Conservation (phyloP, 2,113 vertebrate genomes). For the Geothlypis trichas region DNA sequence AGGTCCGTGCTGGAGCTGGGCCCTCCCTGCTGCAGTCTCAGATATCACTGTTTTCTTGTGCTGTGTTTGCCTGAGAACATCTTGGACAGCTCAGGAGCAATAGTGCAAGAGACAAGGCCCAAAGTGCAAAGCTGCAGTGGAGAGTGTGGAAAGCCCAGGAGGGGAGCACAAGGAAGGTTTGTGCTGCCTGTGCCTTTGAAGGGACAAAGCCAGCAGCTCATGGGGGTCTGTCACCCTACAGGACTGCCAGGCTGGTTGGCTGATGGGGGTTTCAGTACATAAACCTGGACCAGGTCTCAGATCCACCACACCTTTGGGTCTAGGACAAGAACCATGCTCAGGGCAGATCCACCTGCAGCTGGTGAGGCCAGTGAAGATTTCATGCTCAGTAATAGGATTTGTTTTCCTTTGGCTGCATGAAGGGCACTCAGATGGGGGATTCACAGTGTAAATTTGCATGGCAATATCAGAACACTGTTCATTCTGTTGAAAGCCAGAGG, state of each 20-base stretch:
- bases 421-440: neutral
- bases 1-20: neutral
- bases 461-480: neutral
- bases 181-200: neutral
- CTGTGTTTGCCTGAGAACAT: neutral
- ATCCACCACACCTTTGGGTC: neutral
- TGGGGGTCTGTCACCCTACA: neutral
- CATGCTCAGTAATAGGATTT: neutral
- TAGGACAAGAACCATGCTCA: neutral
- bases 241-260: neutral
- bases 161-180: fast-evolving
- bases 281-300: neutral
- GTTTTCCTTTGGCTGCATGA: neutral
- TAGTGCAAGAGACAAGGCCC: neutral
- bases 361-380: neutral
- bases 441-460: neutral
- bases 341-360: neutral
- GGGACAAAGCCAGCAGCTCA: neutral
- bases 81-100: neutral
- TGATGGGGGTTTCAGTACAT: neutral
- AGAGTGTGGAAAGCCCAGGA: neutral
- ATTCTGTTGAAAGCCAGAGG: neutral
- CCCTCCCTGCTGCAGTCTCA: neutral
- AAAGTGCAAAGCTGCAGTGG: neutral
- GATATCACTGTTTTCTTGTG: neutral